A percentile compares a stretch with the other conserved stretches of the same genome.
Conservation (phyloP, 2,113 vertebrate genomes). For the Colistium nudipinnis region DNA sequence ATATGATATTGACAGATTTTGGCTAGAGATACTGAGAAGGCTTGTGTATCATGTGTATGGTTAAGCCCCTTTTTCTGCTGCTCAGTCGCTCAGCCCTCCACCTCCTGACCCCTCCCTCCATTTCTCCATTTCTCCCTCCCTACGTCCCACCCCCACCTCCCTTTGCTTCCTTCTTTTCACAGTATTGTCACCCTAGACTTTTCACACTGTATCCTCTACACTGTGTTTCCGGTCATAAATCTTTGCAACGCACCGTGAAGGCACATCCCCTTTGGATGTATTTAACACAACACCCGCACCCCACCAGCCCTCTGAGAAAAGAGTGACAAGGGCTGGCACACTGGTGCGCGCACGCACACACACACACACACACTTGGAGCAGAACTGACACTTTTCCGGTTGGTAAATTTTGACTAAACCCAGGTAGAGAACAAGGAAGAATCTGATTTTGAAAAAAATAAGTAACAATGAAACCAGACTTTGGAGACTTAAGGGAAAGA, state of each 20-base stretch:
- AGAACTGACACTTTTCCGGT: constrained; percentile 28
- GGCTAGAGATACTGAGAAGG: neutral
- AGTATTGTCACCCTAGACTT: constrained; percentile 75
- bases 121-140: neutral
- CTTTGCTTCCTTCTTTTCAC: constrained; percentile 61
- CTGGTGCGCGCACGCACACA: constrained; percentile 28
- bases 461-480: constrained; percentile 25
- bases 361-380: constrained; percentile 9
- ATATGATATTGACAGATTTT: constrained; percentile 13
- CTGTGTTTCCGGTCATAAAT: constrained; percentile 78
- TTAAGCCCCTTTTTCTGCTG: constrained; percentile 18
- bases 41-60: constrained; percentile 31
- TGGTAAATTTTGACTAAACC: constrained; percentile 23
- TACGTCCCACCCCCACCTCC: neutral
- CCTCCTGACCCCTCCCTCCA: neutral
- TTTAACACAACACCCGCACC: constrained; percentile 60
- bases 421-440: constrained; percentile 37
- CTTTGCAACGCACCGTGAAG: constrained; percentile 73
- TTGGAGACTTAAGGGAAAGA: constrained; percentile 31
- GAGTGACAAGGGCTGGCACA: constrained; percentile 44
- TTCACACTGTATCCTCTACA: constrained; percentile 76
- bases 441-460: constrained; percentile 32
- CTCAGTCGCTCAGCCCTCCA: constrained; percentile 7
- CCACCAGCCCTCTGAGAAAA: constrained; percentile 40
- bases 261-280: constrained; percentile 66